Base-by-base conservation (phyloP, 2,113 vertebrate species). In the Psittacula cyanocephala region DNA sequence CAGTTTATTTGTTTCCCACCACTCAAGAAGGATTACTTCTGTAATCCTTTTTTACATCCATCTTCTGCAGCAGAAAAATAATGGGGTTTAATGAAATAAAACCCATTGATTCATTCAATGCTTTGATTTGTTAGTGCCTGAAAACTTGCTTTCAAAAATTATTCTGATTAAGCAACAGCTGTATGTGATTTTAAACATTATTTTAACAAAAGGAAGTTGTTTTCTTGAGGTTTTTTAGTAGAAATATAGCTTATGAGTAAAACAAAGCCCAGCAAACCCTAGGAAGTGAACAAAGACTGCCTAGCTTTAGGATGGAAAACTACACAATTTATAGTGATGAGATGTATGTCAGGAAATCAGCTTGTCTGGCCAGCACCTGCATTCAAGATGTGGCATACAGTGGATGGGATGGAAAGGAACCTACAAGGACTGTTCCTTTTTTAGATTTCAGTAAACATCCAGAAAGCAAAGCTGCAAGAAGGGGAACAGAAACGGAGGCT, bases 291-390 rank as follows among this genome's bases (percentile, higher is more conserved):
- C 74, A 87, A 89, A 90, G 88, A 13, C 43, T 47, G 50, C 29
- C 15, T 74, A 27, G 13, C 74, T 75, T 82, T 17, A 17, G 88
- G 44, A 68, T 46, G 46, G 79, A n/a, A 93, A 65, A 44, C 31
- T 12, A 27, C 53, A 74, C 37, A 69, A 89, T 74, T 70, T 72
- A 62, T 3, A 41, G 35, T 7, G 81, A 65, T 53, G 75, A 41
- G 71, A 65, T 1, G 2, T 11, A 19, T 7, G 39, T 57, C 94
- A 93, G 86, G 92, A 88, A 93, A 86, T 81, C 18, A 62, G 86
- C 86, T 60, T 47, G 37, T 80, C 68, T 90, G 90, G 86, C 63
- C 82, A 77, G 76, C 90, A 90, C 67, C 96, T 97, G 95, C 57
- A 18, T 2, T 88, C 95, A 94, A 94, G 88, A 93, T 92, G 76